Evolutionary conservation across 2,113 vertebrate species (phyloP).

Genomic region (Rhegmatorhina hoffmannsi): DNA sequence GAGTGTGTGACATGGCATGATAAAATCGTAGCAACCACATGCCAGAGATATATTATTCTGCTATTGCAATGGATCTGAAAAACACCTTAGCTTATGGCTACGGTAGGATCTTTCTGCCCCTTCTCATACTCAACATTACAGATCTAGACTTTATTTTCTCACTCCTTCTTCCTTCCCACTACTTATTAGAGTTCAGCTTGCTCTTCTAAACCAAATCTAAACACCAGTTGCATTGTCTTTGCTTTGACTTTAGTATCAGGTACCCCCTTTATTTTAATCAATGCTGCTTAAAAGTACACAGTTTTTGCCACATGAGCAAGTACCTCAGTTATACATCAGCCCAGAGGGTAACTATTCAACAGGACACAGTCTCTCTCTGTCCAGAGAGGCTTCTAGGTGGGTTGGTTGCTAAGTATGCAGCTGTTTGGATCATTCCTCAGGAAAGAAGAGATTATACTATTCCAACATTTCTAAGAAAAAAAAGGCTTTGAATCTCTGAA

Average conservation of each 20-base stretch:
- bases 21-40: neutral
- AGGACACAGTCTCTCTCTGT: neutral
- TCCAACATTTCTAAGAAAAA: neutral
- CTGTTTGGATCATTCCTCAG: neutral
- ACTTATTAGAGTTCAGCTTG: neutral
- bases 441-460: neutral
- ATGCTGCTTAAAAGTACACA: neutral
- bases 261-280: neutral
- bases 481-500: neutral
- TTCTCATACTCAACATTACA: neutral
- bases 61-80: neutral
- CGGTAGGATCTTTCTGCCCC: neutral
- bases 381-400: neutral
- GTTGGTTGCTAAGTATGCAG: neutral
- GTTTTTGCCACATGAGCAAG: neutral
- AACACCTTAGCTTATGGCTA: neutral
- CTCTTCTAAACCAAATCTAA: neutral
- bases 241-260: neutral
- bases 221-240: neutral
- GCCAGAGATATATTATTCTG: neutral
- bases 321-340: neutral
- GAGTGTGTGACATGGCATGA: fast-evolving
- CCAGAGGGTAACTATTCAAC: neutral
- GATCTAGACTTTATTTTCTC: neutral
- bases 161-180: neutral